Evolutionary conservation across 1,140 invertebrate species (phyloP).

Genomic region (Ectropis grisescens): DNA sequence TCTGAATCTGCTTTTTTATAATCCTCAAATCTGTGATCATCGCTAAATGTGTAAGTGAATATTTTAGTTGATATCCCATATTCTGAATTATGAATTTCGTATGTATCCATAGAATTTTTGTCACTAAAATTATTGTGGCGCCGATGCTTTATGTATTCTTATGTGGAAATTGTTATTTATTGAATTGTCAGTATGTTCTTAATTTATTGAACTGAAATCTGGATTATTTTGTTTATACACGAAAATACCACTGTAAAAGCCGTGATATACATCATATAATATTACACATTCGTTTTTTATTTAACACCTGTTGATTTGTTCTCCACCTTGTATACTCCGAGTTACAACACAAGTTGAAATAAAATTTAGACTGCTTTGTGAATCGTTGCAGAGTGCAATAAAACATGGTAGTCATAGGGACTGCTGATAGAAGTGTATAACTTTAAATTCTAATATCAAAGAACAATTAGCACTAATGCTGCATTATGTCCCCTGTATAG

Average conservation of each 20-base stretch:
- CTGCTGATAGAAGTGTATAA: no score
- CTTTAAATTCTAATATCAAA: no score
- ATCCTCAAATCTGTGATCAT: slow-evolving; percentile 68
- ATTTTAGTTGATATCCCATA: slow-evolving; percentile 47
- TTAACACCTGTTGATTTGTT: slow-evolving; percentile 11
- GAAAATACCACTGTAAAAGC: slow-evolving; percentile 65
- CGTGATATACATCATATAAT: slow-evolving; percentile 68
- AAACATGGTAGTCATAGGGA: no score
- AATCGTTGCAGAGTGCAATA: no score
- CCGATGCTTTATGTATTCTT: slow-evolving; percentile 52
- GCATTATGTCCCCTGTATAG: no score
- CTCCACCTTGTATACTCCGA: no score
- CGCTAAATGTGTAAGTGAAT: slow-evolving; percentile 62
- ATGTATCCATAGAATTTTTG: no score
- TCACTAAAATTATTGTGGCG: slow-evolving; percentile 51
- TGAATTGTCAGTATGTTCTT: slow-evolving; percentile 58
- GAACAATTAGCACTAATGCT: no score
- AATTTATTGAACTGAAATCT: slow-evolving; percentile 61
- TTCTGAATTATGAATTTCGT: slow-evolving; percentile 40
- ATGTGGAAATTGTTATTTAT: slow-evolving; percentile 64
- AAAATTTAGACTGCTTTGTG: no score
- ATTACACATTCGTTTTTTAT: slow-evolving; percentile 60
- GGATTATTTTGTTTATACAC: slow-evolving; percentile 66
- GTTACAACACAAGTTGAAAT: no score
- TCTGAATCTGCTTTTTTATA: slow-evolving; percentile 66